Conservation (phyloP, 37 sponge, comb jelly and placozoan species). For the Sycon ciliatum region DNA sequence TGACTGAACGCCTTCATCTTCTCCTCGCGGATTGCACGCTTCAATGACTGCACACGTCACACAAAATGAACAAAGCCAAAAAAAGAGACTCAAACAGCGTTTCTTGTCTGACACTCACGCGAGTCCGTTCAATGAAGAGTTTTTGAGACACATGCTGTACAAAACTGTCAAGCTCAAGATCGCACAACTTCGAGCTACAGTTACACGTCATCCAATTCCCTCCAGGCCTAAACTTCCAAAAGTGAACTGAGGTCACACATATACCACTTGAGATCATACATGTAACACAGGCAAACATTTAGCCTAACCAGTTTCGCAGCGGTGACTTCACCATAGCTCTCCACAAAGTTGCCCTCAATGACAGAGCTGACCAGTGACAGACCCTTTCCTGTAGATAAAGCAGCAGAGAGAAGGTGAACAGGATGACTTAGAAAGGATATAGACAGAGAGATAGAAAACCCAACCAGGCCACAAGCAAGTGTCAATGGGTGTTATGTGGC, state of each 20-base stretch:
- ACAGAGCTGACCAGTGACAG: slow-evolving; percentile 66
- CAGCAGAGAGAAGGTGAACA: too few species aligned
- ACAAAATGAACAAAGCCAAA: neutral
- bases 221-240: neutral
- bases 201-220: neutral
- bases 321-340: slow-evolving; percentile 42
- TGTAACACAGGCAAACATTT: neutral
- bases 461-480: too few species aligned
- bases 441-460: too few species aligned
- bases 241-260: neutral
- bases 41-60: slow-evolving; percentile 43
- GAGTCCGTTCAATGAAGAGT: too few species aligned
- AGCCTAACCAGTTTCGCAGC: slow-evolving; percentile 57
- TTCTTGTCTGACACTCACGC: too few species aligned
- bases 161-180: neutral
- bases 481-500: too few species aligned
- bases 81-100: neutral
- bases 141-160: neutral
- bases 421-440: too few species aligned
- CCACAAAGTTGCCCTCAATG: slow-evolving; percentile 49
- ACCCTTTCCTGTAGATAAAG: slow-evolving; percentile 79
- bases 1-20: slow-evolving; percentile 75
- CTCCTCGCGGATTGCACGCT: slow-evolving; percentile 46
- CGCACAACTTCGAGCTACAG: neutral
- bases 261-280: neutral